Evolutionary conservation across 2,888 invertebrate species (phyloP), one percentile per base, ranked within the genome.

Genomic region (Tipula confusa): DNA sequence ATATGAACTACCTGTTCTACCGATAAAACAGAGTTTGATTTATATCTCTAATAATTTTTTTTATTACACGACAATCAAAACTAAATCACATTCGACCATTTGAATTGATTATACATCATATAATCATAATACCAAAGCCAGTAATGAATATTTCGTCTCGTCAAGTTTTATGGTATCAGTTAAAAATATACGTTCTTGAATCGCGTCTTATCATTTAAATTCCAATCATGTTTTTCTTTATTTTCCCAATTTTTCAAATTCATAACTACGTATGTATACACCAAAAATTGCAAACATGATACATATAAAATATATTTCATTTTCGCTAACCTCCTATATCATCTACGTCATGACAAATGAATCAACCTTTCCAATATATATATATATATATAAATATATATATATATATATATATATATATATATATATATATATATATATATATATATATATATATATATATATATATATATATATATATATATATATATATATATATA

Each of bases 301-400:
- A 64, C 24, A 24, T 64, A 64, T 24, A 64, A 11, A 64, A 64
- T 64, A 64, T 64, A 64, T 64, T 64, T 64, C 64, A 24, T 64
- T 64, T 64, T 64, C 64, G 64, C 64, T 64, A 64, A 64, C 64
- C 64, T 64, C 64, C 64, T 64, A 64, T 64, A 64, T 64, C 64
- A 64, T 64, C 24, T 64, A 64, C 64, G 64, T 64, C 64, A 64
- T 64, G 64, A 64, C 64, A 64, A 64, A 24, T 24, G 64, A 64
- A 64, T 64, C 64, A 64, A 64, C 64, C 64, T 64, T 64, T 24
- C 64, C 64, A 64, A 64, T 64, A 43, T 43, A 7, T 43, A n/a
- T 43, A 43, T n/a, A 3, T 43, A 43, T n/a, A 43, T 43, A 64
- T 24, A 15, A 15, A 24, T 1, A 3, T 64, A 64, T 9, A 3